These are phyloP conservation scores for Eleginops maclovinus DNA, from an alignment of 2,113 vertebrate species.

Conservation along the genomic window DNA sequence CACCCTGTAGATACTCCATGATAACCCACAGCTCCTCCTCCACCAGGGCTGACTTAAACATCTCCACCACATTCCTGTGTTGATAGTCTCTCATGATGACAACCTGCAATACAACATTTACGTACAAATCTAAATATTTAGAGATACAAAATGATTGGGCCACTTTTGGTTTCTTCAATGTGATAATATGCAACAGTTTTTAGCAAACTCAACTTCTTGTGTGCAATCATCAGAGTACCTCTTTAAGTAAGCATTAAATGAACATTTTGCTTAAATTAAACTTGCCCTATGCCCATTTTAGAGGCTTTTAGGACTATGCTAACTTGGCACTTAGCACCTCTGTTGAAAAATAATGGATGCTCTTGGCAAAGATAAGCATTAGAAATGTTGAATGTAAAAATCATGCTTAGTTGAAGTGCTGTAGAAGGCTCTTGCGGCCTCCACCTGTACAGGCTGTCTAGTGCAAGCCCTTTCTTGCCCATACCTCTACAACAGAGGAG, in stretches of 20 bases:
- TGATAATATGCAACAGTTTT: not conserved
- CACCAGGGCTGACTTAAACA: constrained; percentile 98
- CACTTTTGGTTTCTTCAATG: not conserved
- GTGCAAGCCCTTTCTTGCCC: not conserved
- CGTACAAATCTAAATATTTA: not conserved
- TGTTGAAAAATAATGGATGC: not conserved
- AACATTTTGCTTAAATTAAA: not conserved
- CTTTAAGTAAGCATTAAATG: not conserved
- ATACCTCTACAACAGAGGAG: not conserved
- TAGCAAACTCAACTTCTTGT: not conserved
- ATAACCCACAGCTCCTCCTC: constrained; percentile 99
- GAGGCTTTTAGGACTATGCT: not conserved
- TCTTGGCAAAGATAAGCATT: not conserved
- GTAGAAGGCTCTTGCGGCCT: not conserved
- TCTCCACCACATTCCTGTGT: constrained; percentile 96
- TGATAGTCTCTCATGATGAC: constrained; percentile 99
- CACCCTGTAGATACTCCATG: constrained; percentile 99
- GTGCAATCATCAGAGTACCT: not conserved
- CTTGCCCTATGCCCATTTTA: not conserved
- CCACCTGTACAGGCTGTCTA: not conserved
- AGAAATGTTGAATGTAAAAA: not conserved
- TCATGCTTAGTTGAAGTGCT: not conserved
- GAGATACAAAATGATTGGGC: not conserved
- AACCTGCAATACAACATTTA: constrained; percentile 84
- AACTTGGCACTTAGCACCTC: not conserved